These are phyloP conservation scores for Nephrocerus scutellatus DNA, from an alignment of 2,888 invertebrate genomes.

Conservation along the genomic window DNA sequence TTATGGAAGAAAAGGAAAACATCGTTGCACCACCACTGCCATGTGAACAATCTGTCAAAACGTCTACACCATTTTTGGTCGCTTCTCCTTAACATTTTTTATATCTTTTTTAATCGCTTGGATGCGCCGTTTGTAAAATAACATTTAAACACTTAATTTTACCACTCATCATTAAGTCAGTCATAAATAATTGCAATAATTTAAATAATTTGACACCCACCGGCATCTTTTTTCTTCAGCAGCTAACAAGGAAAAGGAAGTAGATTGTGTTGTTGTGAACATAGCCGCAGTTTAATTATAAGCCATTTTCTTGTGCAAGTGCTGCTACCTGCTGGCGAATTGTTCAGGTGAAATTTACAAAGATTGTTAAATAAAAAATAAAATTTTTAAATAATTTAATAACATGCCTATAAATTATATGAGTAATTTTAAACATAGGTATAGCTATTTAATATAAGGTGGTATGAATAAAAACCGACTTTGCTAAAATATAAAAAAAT, in stretches of 20 bases:
- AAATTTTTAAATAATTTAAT: no score
- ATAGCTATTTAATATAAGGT: no score
- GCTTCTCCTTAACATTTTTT: slow-evolving; percentile 6
- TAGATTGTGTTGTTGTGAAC: no score
- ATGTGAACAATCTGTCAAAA: slow-evolving; percentile 24
- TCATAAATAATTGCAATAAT: slow-evolving; percentile 28
- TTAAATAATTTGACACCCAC: slow-evolving; percentile 39
- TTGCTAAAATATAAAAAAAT: no score
- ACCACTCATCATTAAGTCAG: background rate
- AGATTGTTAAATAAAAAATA: no score
- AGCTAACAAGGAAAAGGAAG: slow-evolving; percentile 49
- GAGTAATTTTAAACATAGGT: no score
- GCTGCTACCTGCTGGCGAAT: no score
- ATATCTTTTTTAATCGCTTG: slow-evolving; percentile 4
- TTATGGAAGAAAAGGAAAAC: background rate
- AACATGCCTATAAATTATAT: no score
- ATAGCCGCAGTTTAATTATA: no score
- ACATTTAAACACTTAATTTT: slow-evolving; percentile 3
- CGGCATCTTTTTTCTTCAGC: slow-evolving; percentile 49
- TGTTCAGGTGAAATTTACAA: no score
- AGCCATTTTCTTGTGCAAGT: no score
- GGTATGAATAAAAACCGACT: no score
- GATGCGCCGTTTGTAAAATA: slow-evolving; percentile 11
- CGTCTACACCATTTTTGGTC: slow-evolving; percentile 11
- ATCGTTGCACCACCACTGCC: slow-evolving; percentile 13